phyloP scores from a whole-genome alignment of 2,797 vertebrate species.

The Crocidura indochinensis region DNA sequence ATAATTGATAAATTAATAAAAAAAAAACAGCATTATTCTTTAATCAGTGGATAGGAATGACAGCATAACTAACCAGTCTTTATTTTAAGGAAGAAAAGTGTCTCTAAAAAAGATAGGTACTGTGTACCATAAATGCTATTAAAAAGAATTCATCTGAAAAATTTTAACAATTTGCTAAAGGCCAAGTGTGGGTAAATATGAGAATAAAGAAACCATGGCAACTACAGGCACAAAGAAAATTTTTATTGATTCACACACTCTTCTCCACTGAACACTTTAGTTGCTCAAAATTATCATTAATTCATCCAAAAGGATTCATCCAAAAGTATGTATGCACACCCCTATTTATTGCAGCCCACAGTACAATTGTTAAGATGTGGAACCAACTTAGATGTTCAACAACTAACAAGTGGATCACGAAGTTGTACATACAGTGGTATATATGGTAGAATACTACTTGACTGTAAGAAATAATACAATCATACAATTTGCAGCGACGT shows the following conservation, averaged over 20 bases:
- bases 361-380: too few relatives aligned
- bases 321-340: too few relatives aligned
- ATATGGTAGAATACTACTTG: too few relatives aligned
- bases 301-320: too few relatives aligned
- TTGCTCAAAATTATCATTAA: neutral
- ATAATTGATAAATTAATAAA: conserved; percentile 14
- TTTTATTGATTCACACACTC: neutral
- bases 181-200: neutral
- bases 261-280: neutral
- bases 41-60: neutral
- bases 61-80: neutral
- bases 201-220: neutral
- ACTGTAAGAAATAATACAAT: too few relatives aligned
- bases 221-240: neutral
- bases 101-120: neutral
- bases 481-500: too few relatives aligned
- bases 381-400: too few relatives aligned
- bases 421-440: too few relatives aligned
- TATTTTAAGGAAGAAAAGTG: neutral
- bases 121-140: neutral
- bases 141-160: neutral
- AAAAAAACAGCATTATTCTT: neutral
- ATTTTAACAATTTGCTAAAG: neutral
- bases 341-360: too few relatives aligned
- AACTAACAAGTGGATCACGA: too few relatives aligned